These are phyloP conservation scores for Caerostris extrusa DNA, from an alignment of 1,140 invertebrate genomes.

Conservation along the genomic window DNA sequence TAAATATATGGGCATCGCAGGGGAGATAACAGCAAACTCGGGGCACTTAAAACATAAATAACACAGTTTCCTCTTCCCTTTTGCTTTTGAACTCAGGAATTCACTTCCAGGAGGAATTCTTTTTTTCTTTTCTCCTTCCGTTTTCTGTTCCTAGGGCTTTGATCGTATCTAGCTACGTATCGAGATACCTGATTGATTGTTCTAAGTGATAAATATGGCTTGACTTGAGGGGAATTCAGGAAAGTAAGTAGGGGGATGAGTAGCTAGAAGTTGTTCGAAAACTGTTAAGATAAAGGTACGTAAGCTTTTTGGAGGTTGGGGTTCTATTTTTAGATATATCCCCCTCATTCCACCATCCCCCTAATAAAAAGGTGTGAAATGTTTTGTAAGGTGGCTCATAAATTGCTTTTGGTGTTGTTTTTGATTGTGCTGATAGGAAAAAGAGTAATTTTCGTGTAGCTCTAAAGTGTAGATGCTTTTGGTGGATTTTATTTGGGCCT, in stretches of 20 bases:
- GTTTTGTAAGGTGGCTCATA: neutral
- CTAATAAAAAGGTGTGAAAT: no score
- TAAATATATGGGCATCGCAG: no score
- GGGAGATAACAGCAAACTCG: neutral
- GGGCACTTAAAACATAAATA: neutral
- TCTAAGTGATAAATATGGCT: neutral
- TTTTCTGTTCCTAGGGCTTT: no score
- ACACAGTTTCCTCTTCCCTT: neutral
- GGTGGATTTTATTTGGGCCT: no score
- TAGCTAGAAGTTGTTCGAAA: neutral
- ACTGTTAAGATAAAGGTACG: neutral
- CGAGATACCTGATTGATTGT: slow-evolving; percentile 3
- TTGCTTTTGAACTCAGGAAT: no score
- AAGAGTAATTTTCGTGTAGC: neutral
- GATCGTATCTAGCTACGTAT: neutral
- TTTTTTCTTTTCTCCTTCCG: neutral
- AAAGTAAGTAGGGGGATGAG: no score
- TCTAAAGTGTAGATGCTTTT: no score
- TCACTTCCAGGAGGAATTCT: neutral
- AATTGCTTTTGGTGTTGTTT: neutral
- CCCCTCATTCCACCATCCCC: no score
- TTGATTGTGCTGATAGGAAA: neutral
- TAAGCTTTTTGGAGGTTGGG: neutral
- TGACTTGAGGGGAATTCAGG: neutral
- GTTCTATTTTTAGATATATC: neutral